These are phyloP conservation scores for Megaleporinus macrocephalus DNA, from an alignment of 2,113 vertebrate species.

Conservation along the genomic window DNA sequence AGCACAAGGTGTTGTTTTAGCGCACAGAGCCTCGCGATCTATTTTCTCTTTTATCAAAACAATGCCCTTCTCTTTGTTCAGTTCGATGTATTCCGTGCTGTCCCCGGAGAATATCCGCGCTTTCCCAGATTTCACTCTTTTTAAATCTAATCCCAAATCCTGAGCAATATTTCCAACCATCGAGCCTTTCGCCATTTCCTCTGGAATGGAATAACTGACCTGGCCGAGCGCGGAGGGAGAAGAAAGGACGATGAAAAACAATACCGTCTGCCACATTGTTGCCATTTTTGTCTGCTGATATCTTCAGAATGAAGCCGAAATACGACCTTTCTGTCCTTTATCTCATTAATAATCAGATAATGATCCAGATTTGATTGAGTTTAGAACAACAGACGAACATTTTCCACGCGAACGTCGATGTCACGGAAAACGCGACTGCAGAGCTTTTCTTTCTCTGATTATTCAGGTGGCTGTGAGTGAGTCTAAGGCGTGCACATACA, in stretches of 20 bases:
- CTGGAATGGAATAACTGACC: constrained; percentile 68
- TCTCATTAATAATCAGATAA: too few species aligned
- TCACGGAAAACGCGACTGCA: too few species aligned
- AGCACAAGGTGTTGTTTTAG: constrained; percentile 28
- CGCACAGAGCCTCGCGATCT: constrained; percentile 64
- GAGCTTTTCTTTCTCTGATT: too few species aligned
- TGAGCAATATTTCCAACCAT: constrained; percentile 72
- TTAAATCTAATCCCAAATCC: constrained; percentile 67
- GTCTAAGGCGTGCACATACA: too few species aligned
- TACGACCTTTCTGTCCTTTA: too few species aligned
- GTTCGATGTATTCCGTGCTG: constrained; percentile 63
- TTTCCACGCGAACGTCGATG: too few species aligned
- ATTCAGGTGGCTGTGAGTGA: too few species aligned
- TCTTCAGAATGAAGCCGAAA: not conserved
- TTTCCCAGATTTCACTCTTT: constrained; percentile 60
- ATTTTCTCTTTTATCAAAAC: constrained; percentile 61
- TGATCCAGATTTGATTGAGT: too few species aligned
- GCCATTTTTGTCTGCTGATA: too few species aligned
- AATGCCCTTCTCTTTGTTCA: constrained; percentile 63
- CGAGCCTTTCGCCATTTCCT: constrained; percentile 69
- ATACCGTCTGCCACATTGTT: constrained; percentile 62
- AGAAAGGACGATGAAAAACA: constrained; percentile 42
- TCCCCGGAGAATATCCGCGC: constrained; percentile 65
- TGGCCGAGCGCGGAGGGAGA: constrained; percentile 51
- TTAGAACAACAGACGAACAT: too few species aligned